Evolutionary conservation across 2,113 vertebrate genomes (phyloP).

Genomic region (Hydrolagus affinis): DNA sequence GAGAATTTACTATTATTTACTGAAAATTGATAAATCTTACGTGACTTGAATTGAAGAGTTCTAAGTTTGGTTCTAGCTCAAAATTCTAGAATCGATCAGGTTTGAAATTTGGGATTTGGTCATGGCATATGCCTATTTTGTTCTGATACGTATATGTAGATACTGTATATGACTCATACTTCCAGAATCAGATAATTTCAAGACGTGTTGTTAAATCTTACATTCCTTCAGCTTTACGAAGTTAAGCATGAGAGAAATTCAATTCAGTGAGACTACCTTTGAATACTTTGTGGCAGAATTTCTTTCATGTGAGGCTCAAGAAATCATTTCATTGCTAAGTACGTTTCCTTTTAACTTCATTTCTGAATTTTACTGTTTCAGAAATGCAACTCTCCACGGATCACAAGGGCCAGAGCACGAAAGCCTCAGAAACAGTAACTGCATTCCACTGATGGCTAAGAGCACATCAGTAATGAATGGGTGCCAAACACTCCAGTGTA

Average conservation of each 20-base stretch:
- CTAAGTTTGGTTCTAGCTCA: background rate
- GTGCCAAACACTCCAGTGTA: constrained; percentile 38
- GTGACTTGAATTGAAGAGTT: background rate
- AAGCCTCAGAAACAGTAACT: constrained; percentile 32
- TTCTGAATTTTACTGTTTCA: background rate
- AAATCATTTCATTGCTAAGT: background rate
- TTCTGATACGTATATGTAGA: background rate
- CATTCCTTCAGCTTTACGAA: background rate
- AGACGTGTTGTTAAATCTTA: too few species aligned
- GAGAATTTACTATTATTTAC: too few species aligned
- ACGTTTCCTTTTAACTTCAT: background rate
- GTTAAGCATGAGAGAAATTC: background rate
- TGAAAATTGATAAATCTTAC: too few species aligned
- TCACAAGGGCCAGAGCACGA: background rate
- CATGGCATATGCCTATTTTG: background rate
- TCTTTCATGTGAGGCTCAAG: background rate
- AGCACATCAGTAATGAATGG: constrained; percentile 42
- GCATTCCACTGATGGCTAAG: constrained; percentile 41
- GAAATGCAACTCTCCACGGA: too few species aligned
- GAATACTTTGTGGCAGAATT: background rate
- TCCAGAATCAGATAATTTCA: background rate
- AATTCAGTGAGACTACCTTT: background rate
- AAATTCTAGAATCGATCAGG: background rate
- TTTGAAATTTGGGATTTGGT: background rate
- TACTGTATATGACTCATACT: background rate